Percentiles rank a stretch among this genome's conserved stretches.
These are phyloP conservation scores for Hirudo medicinalis DNA, from an alignment of 1,140 invertebrate species.

Conservation along the genomic window DNA sequence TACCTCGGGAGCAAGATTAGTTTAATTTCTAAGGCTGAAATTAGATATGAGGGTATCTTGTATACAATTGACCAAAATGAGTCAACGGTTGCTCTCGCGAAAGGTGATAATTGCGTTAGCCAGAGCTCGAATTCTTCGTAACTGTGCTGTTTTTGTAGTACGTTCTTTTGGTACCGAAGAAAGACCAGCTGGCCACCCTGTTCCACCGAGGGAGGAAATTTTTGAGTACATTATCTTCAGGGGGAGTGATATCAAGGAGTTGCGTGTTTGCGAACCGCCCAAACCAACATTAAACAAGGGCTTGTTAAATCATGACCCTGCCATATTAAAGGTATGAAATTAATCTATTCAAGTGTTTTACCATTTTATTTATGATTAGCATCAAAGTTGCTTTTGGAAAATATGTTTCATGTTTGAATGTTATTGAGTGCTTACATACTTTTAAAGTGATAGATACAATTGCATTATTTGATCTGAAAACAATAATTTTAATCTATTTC, in stretches of 20 bases:
- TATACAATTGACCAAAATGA: constrained; percentile 97
- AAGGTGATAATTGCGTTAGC: constrained; percentile 49
- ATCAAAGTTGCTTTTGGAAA: too few relatives aligned
- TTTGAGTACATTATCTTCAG: constrained; percentile 98
- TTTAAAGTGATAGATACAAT: too few relatives aligned
- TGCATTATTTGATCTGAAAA: too few relatives aligned
- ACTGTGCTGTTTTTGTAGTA: constrained; percentile 48
- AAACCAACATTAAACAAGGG: constrained; percentile 38
- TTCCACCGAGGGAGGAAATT: constrained; percentile 80
- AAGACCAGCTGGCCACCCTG: constrained; percentile 76
- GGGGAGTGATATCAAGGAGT: constrained; percentile 95
- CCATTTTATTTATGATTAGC: too few relatives aligned
- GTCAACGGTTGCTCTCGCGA: constrained; percentile 94
- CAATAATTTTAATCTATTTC: too few relatives aligned
- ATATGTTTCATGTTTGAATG: too few relatives aligned
- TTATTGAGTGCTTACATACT: too few relatives aligned
- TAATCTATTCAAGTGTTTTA: too few relatives aligned
- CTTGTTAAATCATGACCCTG: constrained; percentile 44
- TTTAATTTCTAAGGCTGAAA: constrained; percentile 98
- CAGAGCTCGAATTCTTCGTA: not conserved
- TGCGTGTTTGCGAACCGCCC: constrained; percentile 69
- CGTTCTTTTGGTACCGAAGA: constrained; percentile 97
- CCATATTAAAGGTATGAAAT: constrained; percentile 39
- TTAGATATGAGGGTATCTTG: constrained; percentile 95
- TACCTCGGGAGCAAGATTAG: constrained; percentile 98